These are phyloP conservation scores for Venturia canescens DNA, from an alignment of 1,140 invertebrate genomes.

Conservation along the genomic window DNA sequence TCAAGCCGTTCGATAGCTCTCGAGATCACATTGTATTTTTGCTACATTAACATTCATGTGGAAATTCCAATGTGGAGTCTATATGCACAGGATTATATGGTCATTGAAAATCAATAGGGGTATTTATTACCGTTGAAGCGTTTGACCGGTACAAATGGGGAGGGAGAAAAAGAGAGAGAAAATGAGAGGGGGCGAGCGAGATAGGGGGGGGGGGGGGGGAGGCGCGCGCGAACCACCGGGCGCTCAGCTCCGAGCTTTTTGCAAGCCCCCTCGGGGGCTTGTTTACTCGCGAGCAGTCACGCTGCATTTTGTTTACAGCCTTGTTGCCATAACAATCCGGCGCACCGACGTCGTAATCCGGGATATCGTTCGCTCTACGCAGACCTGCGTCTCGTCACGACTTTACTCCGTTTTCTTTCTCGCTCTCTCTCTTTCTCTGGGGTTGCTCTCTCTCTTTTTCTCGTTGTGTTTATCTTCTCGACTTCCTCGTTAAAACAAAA, in stretches of 20 bases:
- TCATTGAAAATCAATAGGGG: constrained; percentile 38
- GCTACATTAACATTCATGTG: too few species aligned
- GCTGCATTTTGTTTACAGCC: constrained; percentile 63
- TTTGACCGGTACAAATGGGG: constrained; percentile 60
- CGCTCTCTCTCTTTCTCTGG: constrained; percentile 20
- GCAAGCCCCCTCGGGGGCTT: constrained; percentile 50
- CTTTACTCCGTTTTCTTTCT: constrained; percentile 38
- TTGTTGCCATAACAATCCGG: constrained; percentile 64
- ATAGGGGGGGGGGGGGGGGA: not conserved
- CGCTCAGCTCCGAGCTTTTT: constrained; percentile 49
- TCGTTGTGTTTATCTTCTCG: constrained; percentile 34
- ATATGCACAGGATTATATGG: too few species aligned
- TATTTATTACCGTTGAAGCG: constrained; percentile 52
- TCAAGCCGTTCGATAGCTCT: not conserved
- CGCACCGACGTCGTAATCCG: constrained; percentile 43
- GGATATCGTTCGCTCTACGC: constrained; percentile 33
- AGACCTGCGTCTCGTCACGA: constrained; percentile 52
- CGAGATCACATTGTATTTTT: not conserved
- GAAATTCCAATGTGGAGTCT: too few species aligned
- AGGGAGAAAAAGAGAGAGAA: not conserved
- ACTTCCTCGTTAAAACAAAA: constrained; percentile 21
- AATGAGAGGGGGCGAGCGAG: not conserved
- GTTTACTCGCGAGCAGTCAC: constrained; percentile 61
- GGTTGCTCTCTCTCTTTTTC: constrained; percentile 6
- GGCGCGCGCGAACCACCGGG: not conserved